Percentiles rank a stretch among this genome's conserved stretches.
phyloP scores from a whole-genome alignment of 2,888 invertebrate species.

The Latheticus oryzae region DNA sequence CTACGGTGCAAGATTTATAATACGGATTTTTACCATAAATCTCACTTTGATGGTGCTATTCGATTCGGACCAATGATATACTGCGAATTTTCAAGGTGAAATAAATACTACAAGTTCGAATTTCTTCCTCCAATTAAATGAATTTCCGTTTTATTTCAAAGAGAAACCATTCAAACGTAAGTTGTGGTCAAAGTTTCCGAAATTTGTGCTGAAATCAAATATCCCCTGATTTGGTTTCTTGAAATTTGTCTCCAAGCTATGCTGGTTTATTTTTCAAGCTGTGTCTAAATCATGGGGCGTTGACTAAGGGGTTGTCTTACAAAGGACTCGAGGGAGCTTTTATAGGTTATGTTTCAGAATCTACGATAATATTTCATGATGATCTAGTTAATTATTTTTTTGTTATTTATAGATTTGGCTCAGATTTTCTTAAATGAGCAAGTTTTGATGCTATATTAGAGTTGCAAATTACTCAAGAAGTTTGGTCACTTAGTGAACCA shows the following conservation, averaged over 20 bases:
- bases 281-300: not conserved
- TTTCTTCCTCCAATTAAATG: conserved; percentile 2
- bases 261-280: conserved; percentile 8
- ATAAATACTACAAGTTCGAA: conserved; percentile 17
- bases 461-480: too few relatives aligned
- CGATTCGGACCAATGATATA: conserved; percentile 21
- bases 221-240: conserved; percentile 14
- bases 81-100: conserved; percentile 15
- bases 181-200: too few relatives aligned
- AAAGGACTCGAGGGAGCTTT: too few relatives aligned
- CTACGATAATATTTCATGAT: too few relatives aligned
- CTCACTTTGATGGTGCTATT: conserved; percentile 29
- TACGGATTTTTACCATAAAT: conserved; percentile 35
- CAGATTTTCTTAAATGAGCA: too few relatives aligned
- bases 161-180: too few relatives aligned
- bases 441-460: too few relatives aligned
- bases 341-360: too few relatives aligned
- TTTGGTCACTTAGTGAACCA: too few relatives aligned
- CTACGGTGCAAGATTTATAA: conserved; percentile 43
- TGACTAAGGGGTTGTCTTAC: conserved; percentile 1
- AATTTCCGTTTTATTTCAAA: too few relatives aligned
- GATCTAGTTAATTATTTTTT: too few relatives aligned
- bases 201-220: conserved; percentile 20
- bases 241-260: not conserved
- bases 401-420: too few relatives aligned